A percentile compares a stretch with the other conserved stretches of the same genome.
Conservation (phyloP, 2,113 vertebrate genomes). For the Lepisosteus osseus region DNA sequence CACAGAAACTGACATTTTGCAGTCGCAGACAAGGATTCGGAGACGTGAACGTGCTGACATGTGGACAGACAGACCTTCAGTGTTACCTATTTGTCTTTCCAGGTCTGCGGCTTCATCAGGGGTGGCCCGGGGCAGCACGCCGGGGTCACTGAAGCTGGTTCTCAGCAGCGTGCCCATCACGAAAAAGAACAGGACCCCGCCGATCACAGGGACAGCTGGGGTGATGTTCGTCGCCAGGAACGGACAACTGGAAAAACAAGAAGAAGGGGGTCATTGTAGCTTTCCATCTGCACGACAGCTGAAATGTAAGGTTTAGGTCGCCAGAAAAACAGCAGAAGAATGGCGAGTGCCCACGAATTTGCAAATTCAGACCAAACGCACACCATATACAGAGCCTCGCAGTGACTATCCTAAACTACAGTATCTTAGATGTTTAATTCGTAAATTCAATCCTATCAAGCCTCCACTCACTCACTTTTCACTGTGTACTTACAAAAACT, state of each 20-base stretch:
- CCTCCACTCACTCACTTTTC: too few relatives aligned
- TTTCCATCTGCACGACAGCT: background rate
- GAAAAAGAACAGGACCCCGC: conserved; percentile 86
- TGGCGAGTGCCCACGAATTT: background rate
- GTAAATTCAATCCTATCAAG: too few relatives aligned
- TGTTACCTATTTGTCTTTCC: conserved; percentile 94
- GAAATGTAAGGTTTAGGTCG: background rate
- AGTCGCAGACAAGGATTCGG: background rate
- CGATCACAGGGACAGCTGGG: conserved; percentile 85
- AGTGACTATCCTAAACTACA: too few relatives aligned
- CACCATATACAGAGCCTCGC: too few relatives aligned
- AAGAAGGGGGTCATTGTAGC: background rate
- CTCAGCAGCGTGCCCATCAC: conserved; percentile 89
- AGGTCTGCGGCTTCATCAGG: conserved; percentile 89
- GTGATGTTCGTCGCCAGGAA: conserved; percentile 81
- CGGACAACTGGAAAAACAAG: conserved; percentile 69
- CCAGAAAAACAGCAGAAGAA: background rate
- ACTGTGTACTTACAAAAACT: too few relatives aligned
- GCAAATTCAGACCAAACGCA: background rate
- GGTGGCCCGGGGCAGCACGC: conserved; percentile 86
- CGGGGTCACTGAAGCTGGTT: conserved; percentile 94
- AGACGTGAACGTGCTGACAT: background rate
- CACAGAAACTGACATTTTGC: too few relatives aligned
- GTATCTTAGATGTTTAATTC: too few relatives aligned
- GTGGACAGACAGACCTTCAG: conserved; percentile 43